These are phyloP conservation scores for Cirrhinus mrigala DNA, from an alignment of 2,797 vertebrate genomes.

Conservation along the genomic window DNA sequence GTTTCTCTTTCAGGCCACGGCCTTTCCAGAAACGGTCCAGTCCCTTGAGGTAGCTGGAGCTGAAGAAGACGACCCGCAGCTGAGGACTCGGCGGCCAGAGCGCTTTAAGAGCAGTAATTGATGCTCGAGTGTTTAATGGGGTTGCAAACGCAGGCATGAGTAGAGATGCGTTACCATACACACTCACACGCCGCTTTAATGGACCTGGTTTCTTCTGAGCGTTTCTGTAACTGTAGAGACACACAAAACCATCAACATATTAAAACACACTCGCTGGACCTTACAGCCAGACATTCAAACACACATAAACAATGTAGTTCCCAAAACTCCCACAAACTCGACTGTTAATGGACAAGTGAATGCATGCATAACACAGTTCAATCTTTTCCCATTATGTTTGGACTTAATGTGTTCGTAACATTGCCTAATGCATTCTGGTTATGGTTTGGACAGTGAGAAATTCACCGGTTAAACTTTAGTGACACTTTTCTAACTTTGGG, in stretches of 20 bases:
- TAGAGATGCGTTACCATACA: constrained; percentile 47
- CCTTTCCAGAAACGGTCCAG: constrained; percentile 49
- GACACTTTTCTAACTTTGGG: too few relatives aligned
- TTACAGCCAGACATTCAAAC: too few relatives aligned
- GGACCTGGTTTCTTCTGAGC: not conserved
- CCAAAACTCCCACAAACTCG: too few relatives aligned
- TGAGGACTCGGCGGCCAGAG: constrained; percentile 46
- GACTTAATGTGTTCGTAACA: too few relatives aligned
- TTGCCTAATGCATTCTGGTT: too few relatives aligned
- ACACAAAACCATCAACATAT: not conserved
- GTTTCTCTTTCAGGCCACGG: not conserved
- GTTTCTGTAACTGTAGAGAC: constrained; percentile 17
- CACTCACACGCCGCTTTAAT: constrained; percentile 33
- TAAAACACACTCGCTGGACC: not conserved
- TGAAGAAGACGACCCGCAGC: constrained; percentile 46
- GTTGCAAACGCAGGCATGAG: constrained; percentile 60
- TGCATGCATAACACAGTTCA: too few relatives aligned
- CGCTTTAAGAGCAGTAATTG: constrained; percentile 27
- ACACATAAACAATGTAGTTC: too few relatives aligned
- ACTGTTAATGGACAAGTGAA: too few relatives aligned
- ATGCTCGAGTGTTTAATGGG: not conserved
- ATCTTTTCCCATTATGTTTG: too few relatives aligned
- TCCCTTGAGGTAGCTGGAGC: constrained; percentile 52
- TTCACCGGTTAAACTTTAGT: too few relatives aligned
- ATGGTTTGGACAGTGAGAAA: too few relatives aligned